phyloP scores from a whole-genome alignment of 2,888 invertebrate species.

The Scaeva pyrastri region DNA sequence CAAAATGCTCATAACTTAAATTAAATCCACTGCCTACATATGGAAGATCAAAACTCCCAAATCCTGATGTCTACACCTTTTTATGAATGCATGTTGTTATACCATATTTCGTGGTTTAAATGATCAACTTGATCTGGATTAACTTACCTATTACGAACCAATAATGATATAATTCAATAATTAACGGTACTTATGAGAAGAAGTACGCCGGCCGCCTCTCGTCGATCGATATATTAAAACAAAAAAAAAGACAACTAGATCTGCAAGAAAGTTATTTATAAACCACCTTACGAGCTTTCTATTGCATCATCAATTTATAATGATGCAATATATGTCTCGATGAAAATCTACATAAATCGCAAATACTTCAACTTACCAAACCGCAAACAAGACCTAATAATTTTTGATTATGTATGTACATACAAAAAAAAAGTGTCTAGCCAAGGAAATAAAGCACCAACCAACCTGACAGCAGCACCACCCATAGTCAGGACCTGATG shows the following conservation, averaged over 20 bases:
- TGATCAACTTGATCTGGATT: too few species aligned
- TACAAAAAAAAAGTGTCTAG: slow-evolving; percentile 7
- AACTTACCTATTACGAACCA: too few species aligned
- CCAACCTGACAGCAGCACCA: too few species aligned
- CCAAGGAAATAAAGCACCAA: neutral
- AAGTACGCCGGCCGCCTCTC: too few species aligned
- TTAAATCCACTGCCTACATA: too few species aligned
- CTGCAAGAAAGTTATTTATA: neutral
- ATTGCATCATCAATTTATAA: slow-evolving; percentile 9
- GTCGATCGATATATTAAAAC: neutral
- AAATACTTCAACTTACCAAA: slow-evolving; percentile 17
- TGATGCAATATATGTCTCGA: neutral
- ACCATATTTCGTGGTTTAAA: too few species aligned
- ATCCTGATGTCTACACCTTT: too few species aligned
- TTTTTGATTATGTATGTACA: slow-evolving; percentile 6
- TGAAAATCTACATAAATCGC: neutral
- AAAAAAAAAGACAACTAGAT: neutral
- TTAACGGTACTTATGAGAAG: neutral
- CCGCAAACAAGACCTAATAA: neutral
- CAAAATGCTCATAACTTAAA: too few species aligned
- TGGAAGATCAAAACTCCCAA: too few species aligned
- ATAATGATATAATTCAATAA: neutral
- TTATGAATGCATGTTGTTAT: too few species aligned
- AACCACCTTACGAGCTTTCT: neutral
- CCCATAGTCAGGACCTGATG: neutral